Conservation (phyloP, 1,140 invertebrate species). For the Sinonovacula constricta region DNA sequence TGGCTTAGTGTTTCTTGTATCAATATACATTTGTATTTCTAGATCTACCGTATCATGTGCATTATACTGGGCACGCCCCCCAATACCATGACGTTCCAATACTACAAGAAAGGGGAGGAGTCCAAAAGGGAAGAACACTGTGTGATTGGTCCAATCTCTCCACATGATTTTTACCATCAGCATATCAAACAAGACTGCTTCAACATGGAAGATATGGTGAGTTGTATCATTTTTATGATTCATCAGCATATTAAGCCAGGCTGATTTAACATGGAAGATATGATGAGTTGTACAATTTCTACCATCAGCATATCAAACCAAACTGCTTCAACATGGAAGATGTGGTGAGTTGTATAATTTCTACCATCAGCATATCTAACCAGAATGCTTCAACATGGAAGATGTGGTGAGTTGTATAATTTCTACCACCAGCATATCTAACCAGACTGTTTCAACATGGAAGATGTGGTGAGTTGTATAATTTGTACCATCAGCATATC, state of each 20-base stretch:
- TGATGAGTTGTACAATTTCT: too few species aligned
- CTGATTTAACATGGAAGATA: too few species aligned
- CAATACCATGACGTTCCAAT: slow-evolving; percentile 91
- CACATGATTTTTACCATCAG: slow-evolving; percentile 89
- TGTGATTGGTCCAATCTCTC: slow-evolving; percentile 86
- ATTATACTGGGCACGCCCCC: slow-evolving; percentile 83
- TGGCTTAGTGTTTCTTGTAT: too few species aligned
- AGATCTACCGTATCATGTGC: slow-evolving; percentile 88
- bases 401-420: slow-evolving; percentile 90
- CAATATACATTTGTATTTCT: too few species aligned
- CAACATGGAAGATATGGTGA: slow-evolving; percentile 90
- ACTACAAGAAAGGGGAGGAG: slow-evolving; percentile 86
- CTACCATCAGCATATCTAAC: slow-evolving; percentile 89
- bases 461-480: slow-evolving; percentile 90
- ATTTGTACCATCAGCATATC: slow-evolving; percentile 90
- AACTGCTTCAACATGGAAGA: slow-evolving; percentile 87
- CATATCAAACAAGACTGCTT: slow-evolving; percentile 87
- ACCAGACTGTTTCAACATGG: slow-evolving; percentile 86
- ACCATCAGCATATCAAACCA: slow-evolving; percentile 88
- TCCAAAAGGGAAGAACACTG: slow-evolving; percentile 81
- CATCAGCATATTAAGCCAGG: too few species aligned
- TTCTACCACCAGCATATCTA: slow-evolving; percentile 91
- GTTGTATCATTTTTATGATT: too few species aligned
- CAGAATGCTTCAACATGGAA: slow-evolving; percentile 86
- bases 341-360: slow-evolving; percentile 92